Evolutionary conservation across 2,797 vertebrate genomes (phyloP).

Genomic region (Schizopygopsis pylzovi): DNA sequence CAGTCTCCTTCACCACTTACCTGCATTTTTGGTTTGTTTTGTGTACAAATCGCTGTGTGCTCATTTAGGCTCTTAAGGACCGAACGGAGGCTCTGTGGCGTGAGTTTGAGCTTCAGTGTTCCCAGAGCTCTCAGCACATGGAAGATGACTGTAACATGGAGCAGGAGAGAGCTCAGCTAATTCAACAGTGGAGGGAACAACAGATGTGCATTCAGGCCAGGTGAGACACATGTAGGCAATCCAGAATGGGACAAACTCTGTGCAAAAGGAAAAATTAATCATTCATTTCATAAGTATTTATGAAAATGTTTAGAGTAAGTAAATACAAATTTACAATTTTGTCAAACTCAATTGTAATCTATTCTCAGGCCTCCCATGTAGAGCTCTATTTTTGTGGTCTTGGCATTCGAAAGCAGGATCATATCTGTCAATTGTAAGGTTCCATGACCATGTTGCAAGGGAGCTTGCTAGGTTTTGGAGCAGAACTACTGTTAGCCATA

Average conservation of each 20-base stretch:
- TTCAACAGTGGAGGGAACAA: constrained; percentile 72
- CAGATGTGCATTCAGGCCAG: constrained; percentile 73
- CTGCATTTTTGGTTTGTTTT: constrained; percentile 3
- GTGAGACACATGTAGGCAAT: constrained; percentile 61
- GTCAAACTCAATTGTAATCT: neutral
- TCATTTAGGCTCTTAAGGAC: constrained; percentile 71
- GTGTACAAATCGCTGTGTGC: neutral
- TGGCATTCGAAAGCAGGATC: neutral
- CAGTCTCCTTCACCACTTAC: neutral
- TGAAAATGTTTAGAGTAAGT: neutral
- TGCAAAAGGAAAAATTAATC: neutral
- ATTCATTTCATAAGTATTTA: neutral
- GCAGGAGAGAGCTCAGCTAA: constrained; percentile 64
- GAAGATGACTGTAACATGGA: constrained; percentile 62
- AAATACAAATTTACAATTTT: neutral
- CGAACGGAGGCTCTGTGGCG: constrained; percentile 73
- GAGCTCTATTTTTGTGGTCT: neutral
- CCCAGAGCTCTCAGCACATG: constrained; percentile 56
- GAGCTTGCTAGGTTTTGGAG: neutral
- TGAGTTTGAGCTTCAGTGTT: constrained; percentile 71
- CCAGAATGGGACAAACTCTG: neutral
- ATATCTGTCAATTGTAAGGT: neutral
- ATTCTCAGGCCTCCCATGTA: neutral
- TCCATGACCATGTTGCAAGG: neutral
- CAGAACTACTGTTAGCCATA: neutral